Base-by-base conservation (phyloP, 2,113 vertebrate genomes). In the Loxodonta africana region DNA sequence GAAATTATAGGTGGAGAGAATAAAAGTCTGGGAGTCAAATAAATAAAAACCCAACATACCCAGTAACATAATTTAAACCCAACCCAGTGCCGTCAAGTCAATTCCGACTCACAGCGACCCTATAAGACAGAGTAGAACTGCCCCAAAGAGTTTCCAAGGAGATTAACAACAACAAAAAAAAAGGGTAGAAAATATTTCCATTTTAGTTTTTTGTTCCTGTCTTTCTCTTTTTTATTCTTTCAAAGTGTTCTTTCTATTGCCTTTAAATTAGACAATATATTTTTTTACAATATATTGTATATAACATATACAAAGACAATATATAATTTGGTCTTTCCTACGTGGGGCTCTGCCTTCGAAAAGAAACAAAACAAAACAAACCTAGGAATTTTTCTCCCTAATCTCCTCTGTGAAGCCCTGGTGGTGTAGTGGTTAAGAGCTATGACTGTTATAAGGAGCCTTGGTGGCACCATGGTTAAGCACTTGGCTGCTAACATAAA, bases 1-100 rank as follows among this genome's bases (percentile, higher is more conserved):
- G 65, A 96, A 98, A 97, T 97, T 95, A 95, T 83, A 95, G 92
- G 95, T 94, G 94, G 84, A 94, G 88, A 95, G 23, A 88, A 69
- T 69, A 37, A 91, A 92, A 77, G n/a, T 18, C 8, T 18, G 91
- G 23, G 33, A 84, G 53, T 90, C 57, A 95, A 88, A 71, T 53
- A 83, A 90, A 96, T 33, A 90, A 83, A 90, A 96, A 4, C 3
- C 17, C 11, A 90, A 74, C n/a, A 94, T 76, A 97, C 95, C 63
- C 73, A 90, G 82, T 89, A 97, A 91, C 83, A 30, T 25, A 87
- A 94, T 63, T 86, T 93, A 46, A 37, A 37, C 37, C 37, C 37
- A 37, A 37, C 37, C 37, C 37, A 37, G 37, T 37, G 37, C 37
- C 37, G 37, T 37, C 37, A 37, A 37, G 37, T 37, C 37, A 37